Percentiles rank a stretch among this genome's conserved stretches.
phyloP scores from a whole-genome alignment of 2,797 vertebrate species.

The Gephyroberyx darwinii region DNA sequence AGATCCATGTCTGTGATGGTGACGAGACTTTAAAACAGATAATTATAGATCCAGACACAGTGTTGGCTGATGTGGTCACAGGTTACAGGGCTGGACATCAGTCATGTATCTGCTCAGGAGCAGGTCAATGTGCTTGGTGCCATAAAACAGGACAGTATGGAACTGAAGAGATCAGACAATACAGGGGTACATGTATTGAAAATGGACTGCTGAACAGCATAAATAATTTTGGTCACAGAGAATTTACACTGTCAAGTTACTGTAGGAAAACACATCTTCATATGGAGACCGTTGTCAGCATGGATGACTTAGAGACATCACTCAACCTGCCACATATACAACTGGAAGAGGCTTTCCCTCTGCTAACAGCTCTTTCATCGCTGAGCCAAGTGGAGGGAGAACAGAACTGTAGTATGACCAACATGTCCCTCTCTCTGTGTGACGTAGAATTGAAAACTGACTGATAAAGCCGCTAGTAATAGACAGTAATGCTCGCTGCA shows the following conservation, averaged over 20 bases:
- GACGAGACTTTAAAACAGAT: constrained; percentile 47
- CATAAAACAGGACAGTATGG: constrained; percentile 48
- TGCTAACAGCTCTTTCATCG: constrained; percentile 60
- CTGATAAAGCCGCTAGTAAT: constrained; percentile 43
- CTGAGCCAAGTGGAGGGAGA: constrained; percentile 42
- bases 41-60: constrained; percentile 29
- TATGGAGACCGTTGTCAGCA: constrained; percentile 45
- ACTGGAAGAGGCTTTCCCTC: constrained; percentile 56
- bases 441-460: constrained; percentile 73
- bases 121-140: constrained; percentile 78
- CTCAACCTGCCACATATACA: constrained; percentile 30
- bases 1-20: constrained; percentile 22
- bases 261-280: constrained; percentile 45
- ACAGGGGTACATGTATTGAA: constrained; percentile 35
- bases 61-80: constrained; percentile 58
- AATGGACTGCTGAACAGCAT: constrained; percentile 25
- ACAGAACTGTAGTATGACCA: constrained; percentile 59
- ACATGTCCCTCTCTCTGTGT: constrained; percentile 69
- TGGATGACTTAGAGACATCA: constrained; percentile 38
- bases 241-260: constrained; percentile 44
- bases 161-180: constrained; percentile 36
- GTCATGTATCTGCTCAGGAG: constrained; percentile 73
- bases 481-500: background rate
- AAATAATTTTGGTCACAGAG: constrained; percentile 23
- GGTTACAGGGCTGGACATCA: constrained; percentile 74